phyloP scores from a whole-genome alignment of 2,888 invertebrate species.

The Chrysodeixis includens region DNA sequence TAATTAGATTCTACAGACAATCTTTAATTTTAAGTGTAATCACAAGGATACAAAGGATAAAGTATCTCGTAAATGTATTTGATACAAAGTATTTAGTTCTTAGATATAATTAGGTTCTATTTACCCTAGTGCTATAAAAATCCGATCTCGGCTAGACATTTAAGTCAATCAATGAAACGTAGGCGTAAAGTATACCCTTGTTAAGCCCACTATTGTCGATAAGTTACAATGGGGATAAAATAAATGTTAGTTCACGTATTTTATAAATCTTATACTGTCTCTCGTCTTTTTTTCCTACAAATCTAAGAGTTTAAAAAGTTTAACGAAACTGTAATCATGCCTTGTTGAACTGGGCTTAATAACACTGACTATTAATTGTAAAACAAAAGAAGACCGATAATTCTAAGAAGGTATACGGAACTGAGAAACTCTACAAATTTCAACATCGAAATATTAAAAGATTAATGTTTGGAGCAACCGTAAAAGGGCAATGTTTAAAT shows the following conservation, averaged over 20 bases:
- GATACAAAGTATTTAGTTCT: no score
- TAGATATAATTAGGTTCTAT: no score
- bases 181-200: not conserved
- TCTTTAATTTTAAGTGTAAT: no score
- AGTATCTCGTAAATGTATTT: no score
- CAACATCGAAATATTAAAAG: not conserved
- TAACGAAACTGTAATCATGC: not conserved
- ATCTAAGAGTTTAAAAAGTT: not conserved
- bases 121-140: no score
- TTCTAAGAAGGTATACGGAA: not conserved
- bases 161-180: not conserved
- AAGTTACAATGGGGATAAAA: not conserved
- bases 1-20: no score
- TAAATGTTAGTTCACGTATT: not conserved
- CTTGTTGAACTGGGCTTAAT: not conserved
- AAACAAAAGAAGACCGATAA: not conserved
- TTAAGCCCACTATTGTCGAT: not conserved
- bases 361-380: not conserved
- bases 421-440: not conserved
- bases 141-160: not conserved
- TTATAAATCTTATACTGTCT: no score
- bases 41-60: no score
- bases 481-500: not conserved
- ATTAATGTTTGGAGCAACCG: not conserved
- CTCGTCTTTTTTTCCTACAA: not conserved